A percentile compares a stretch with the other conserved stretches of the same genome.
phyloP scores from a whole-genome alignment of 2,113 vertebrate genomes.

The Ellobius talpinus region DNA sequence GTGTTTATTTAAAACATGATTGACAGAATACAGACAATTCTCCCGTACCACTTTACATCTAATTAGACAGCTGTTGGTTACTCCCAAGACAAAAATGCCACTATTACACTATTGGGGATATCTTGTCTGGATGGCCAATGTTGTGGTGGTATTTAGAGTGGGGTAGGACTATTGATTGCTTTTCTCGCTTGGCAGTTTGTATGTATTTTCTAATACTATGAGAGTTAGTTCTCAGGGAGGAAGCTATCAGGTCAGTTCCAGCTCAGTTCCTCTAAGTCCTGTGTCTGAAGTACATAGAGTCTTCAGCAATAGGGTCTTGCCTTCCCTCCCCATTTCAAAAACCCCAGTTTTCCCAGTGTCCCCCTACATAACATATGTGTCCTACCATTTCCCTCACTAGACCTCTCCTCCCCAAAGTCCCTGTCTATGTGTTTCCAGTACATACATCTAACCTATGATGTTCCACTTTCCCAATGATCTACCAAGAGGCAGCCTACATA shows the following conservation, averaged over 20 bases:
- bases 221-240: not conserved
- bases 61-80: not conserved
- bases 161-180: not conserved
- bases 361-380: not conserved
- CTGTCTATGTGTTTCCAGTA: not conserved
- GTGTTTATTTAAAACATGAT: too few species aligned
- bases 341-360: not conserved
- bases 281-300: not conserved
- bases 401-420: not conserved
- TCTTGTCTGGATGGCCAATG: not conserved
- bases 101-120: not conserved
- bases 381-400: not conserved
- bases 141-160: not conserved
- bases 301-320: not conserved
- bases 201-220: not conserved
- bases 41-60: too few species aligned
- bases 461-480: not conserved
- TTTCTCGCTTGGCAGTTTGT: not conserved
- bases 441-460: not conserved
- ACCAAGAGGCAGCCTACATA: not conserved
- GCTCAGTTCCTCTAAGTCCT: not conserved
- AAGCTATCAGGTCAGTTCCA: not conserved
- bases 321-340: not conserved
- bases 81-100: not conserved
- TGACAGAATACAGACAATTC: too few species aligned